These are phyloP conservation scores for Cheracebus regulus DNA, from an alignment of 2,797 vertebrate genomes.

Conservation along the genomic window DNA sequence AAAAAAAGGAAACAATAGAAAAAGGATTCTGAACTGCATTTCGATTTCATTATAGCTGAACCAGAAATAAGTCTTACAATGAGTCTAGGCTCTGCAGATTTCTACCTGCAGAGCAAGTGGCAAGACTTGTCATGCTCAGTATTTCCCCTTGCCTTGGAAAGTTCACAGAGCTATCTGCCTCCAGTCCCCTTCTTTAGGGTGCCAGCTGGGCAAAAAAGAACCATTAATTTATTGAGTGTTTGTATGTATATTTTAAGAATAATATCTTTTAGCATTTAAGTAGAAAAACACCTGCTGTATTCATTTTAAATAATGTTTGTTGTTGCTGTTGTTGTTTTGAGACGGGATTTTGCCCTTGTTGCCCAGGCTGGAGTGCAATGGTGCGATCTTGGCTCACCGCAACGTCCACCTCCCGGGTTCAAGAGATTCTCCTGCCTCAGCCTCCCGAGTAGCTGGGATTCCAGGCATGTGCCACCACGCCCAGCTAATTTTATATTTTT, in stretches of 20 bases:
- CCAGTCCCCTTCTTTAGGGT: conserved; percentile 6
- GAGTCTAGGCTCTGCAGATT: not conserved
- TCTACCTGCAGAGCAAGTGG: conserved; percentile 41
- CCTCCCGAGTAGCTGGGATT: no score
- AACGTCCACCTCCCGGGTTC: no score
- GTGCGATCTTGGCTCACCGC: no score
- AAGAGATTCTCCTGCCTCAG: no score
- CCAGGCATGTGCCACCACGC: no score
- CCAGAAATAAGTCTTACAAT: conserved; percentile 40
- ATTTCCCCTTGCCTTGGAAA: not conserved
- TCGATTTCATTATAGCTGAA: conserved; percentile 31
- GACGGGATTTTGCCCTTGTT: no score
- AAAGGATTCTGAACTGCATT: not conserved
- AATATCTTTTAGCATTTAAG: conserved; percentile 64
- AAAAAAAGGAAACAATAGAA: not conserved
- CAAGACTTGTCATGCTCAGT: not conserved
- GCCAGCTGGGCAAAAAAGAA: conserved; percentile 54
- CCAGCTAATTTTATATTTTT: no score
- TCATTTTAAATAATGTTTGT: not conserved
- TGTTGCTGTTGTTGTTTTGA: not conserved
- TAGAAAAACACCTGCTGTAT: conserved; percentile 65
- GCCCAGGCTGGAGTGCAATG: no score
- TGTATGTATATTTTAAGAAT: conserved; percentile 67
- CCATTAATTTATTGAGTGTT: conserved; percentile 60
- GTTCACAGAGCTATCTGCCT: not conserved